Percentiles rank a stretch among this genome's conserved stretches.
Conservation (phyloP, 1,140 invertebrate species). For the Sweltsa coloradensis region DNA sequence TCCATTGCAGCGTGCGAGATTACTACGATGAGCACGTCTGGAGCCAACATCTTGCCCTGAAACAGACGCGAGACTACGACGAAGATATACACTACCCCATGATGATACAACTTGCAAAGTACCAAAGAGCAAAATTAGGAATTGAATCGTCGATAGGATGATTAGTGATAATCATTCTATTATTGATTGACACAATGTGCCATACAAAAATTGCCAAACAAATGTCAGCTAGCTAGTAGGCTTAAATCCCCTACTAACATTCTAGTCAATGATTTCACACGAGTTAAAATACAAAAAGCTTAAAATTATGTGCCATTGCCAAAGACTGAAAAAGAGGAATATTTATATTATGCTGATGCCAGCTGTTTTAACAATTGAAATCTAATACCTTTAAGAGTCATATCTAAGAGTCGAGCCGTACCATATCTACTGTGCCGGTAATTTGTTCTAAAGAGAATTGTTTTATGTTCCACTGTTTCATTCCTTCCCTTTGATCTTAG, state of each 20-base stretch:
- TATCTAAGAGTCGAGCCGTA: too few species aligned
- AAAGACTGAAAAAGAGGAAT: background rate
- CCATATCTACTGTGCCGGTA: too few species aligned
- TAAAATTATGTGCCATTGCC: background rate
- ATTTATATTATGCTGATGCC: background rate
- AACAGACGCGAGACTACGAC: slow-evolving; percentile 45
- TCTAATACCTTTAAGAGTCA: background rate
- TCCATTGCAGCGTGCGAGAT: slow-evolving; percentile 38
- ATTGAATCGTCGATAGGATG: background rate
- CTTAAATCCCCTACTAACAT: background rate
- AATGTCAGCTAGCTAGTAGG: background rate
- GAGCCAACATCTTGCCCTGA: slow-evolving; percentile 46
- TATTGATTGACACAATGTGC: background rate
- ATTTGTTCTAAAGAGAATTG: background rate
- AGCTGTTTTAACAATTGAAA: background rate
- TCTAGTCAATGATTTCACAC: background rate
- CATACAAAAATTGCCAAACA: slow-evolving; percentile 6
- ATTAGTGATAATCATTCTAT: background rate
- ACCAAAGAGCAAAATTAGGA: background rate
- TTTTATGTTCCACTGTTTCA: slow-evolving; percentile 6
- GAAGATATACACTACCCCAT: slow-evolving; percentile 55
- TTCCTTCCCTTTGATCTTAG: slow-evolving; percentile 2
- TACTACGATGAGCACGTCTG: slow-evolving; percentile 51
- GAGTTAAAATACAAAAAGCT: background rate
- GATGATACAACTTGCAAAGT: slow-evolving; percentile 43